A percentile compares a stretch with the other conserved stretches of the same genome.
These are phyloP conservation scores for Scaeva pyrastri DNA, from an alignment of 2,888 invertebrate genomes.

Conservation along the genomic window DNA sequence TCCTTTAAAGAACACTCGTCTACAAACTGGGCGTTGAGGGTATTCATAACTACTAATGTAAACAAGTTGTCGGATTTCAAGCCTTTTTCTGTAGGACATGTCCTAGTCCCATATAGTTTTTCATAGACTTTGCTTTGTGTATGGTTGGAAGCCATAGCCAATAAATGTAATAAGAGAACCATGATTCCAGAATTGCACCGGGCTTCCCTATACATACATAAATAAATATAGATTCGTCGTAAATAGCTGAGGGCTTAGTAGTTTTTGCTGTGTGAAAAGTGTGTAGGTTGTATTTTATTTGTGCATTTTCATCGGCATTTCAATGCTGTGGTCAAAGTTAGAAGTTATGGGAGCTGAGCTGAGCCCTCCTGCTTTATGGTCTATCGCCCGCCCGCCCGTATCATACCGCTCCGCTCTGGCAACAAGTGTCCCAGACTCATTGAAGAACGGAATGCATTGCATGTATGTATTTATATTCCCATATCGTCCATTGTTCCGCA, in stretches of 20 bases:
- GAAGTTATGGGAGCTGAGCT: constrained; percentile 5
- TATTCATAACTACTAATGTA: constrained; percentile 48
- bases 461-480: background rate
- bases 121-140: background rate
- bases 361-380: constrained; percentile 14
- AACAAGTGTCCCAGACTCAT: constrained; percentile 57
- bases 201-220: background rate
- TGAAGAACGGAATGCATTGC: constrained; percentile 6
- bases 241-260: constrained; percentile 48
- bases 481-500: constrained; percentile 37
- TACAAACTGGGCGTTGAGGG: constrained; percentile 13
- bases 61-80: constrained; percentile 57
- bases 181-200: constrained; percentile 12
- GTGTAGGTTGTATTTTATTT: constrained; percentile 21
- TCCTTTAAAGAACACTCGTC: background rate
- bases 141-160: constrained; percentile 24
- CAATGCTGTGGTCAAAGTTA: constrained; percentile 33
- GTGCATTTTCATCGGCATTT: constrained; percentile 35
- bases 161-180: constrained; percentile 36
- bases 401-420: constrained; percentile 20
- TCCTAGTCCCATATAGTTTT: background rate
- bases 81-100: background rate
- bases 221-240: constrained; percentile 6
- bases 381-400: constrained; percentile 27
- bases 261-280: constrained; percentile 21